Conservation (phyloP, 2,888 invertebrate species). For the Dryocosmus kuriphilus region DNA sequence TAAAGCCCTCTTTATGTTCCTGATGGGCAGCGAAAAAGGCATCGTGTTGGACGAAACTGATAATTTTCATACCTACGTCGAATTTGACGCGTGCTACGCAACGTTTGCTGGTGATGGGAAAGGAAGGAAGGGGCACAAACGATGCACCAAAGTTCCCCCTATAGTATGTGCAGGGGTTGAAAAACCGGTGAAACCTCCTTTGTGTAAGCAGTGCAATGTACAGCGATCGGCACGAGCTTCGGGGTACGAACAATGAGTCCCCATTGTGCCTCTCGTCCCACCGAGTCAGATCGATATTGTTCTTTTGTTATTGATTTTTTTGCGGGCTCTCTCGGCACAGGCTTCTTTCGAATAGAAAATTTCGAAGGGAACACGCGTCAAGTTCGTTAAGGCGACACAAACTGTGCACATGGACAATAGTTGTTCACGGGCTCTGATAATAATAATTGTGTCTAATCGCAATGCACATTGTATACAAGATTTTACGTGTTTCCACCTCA, state of each 20-base stretch:
- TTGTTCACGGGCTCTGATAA: conserved; percentile 9
- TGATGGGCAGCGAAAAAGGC: conserved; percentile 12
- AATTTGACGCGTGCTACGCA: conserved; percentile 35
- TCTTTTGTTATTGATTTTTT: conserved; percentile 39
- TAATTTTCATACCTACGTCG: conserved; percentile 34
- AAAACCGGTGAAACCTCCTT: conserved; percentile 36
- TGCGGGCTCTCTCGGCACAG: neutral
- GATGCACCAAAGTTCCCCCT: conserved; percentile 32
- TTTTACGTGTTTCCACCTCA: neutral
- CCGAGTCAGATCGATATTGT: conserved; percentile 40
- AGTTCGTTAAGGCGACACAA: conserved; percentile 33
- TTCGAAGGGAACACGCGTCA: conserved; percentile 31
- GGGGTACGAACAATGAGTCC: conserved; percentile 35
- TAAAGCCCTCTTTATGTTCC: conserved; percentile 2
- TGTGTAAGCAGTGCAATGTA: conserved; percentile 41
- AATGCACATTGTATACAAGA: neutral
- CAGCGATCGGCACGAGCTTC: conserved; percentile 38
- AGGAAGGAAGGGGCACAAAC: conserved; percentile 24
- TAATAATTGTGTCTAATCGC: conserved; percentile 33
- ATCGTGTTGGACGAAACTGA: conserved; percentile 13
- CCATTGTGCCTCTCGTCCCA: conserved; percentile 32
- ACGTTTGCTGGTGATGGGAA: conserved; percentile 20
- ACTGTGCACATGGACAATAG: conserved; percentile 33
- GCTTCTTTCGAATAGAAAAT: conserved; percentile 12
- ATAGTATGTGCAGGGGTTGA: conserved; percentile 15